Percentiles rank a stretch among this genome's conserved stretches.
Evolutionary conservation across 2,888 invertebrate species (phyloP).

Genomic region (Idaea biselata): DNA sequence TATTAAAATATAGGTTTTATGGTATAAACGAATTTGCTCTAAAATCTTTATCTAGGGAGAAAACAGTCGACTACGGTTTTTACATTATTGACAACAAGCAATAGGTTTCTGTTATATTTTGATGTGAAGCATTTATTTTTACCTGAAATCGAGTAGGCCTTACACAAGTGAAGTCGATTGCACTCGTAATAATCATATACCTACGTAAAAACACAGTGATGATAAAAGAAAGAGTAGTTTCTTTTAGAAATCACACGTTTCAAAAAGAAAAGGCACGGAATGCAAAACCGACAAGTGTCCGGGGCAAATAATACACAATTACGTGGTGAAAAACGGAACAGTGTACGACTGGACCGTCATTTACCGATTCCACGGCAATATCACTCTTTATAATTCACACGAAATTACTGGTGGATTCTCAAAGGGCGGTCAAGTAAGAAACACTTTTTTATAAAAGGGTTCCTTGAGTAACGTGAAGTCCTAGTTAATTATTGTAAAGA

Average conservation of each 20-base stretch:
- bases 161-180: no score
- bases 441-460: neutral
- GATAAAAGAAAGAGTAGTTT: neutral
- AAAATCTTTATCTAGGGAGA: no score
- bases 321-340: neutral
- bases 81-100: no score
- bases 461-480: neutral
- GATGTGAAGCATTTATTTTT: no score
- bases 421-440: neutral
- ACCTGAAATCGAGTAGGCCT: no score
- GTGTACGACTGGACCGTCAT: neutral
- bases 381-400: constrained; percentile 26
- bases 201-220: neutral
- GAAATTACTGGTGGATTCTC: constrained; percentile 28
- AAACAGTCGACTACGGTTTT: no score
- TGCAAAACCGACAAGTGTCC: constrained; percentile 1
- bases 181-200: neutral
- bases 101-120: no score
- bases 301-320: neutral
- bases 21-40: no score
- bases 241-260: neutral
- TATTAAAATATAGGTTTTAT: no score
- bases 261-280: neutral
- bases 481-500: neutral
- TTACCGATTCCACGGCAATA: constrained; percentile 1